phyloP scores from a whole-genome alignment of 2,113 vertebrate genomes.

The Manacus vitellinus region DNA sequence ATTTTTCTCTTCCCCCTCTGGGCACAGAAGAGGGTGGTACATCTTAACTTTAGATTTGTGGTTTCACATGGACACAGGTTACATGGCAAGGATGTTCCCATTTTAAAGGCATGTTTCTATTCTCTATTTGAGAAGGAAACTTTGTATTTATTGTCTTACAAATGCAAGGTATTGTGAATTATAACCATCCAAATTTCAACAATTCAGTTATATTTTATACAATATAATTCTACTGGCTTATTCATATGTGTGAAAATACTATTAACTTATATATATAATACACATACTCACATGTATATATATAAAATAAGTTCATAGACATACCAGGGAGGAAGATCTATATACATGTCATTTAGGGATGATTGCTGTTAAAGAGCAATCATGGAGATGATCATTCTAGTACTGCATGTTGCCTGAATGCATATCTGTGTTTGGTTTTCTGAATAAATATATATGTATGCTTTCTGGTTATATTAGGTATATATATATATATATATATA shows the following conservation, averaged over 20 bases:
- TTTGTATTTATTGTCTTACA: not conserved
- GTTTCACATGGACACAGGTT: not conserved
- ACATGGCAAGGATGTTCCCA: not conserved
- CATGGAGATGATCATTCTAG: not conserved
- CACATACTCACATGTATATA: not conserved
- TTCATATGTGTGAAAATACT: not conserved
- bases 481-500: not conserved
- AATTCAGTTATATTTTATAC: not conserved
- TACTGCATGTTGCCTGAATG: not conserved
- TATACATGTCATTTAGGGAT: not conserved
- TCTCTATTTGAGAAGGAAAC: not conserved
- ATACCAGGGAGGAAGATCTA: not conserved
- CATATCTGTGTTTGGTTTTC: not conserved
- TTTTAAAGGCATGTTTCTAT: not conserved
- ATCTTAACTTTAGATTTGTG: rapidly evolving
- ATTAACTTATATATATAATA: not conserved
- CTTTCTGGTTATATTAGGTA: not conserved
- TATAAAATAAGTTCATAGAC: not conserved
- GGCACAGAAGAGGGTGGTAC: not conserved
- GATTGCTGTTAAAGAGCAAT: not conserved
- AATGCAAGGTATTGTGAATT: not conserved
- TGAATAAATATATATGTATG: not conserved
- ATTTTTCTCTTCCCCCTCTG: not conserved
- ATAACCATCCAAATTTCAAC: not conserved
- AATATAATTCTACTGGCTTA: not conserved